Conservation (phyloP, 2,113 vertebrate species). For the Pantherophis guttatus region DNA sequence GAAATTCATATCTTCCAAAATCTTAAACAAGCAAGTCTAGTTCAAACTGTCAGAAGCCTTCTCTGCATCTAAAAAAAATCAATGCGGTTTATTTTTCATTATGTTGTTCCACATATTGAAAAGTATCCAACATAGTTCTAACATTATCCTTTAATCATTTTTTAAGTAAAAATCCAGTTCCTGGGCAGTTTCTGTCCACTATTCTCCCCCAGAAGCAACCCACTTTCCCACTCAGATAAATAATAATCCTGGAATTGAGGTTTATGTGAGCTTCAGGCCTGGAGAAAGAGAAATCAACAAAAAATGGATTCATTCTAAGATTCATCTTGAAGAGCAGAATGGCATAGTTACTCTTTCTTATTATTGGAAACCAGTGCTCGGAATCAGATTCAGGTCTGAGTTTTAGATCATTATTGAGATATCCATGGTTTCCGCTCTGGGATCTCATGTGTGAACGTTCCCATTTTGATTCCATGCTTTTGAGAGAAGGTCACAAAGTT, state of each 20-base stretch:
- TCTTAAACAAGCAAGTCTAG: too few species aligned
- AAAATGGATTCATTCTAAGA: neutral
- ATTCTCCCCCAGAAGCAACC: too few species aligned
- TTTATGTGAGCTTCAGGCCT: neutral
- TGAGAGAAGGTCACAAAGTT: too few species aligned
- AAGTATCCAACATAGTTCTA: too few species aligned
- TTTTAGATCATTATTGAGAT: neutral
- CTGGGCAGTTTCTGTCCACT: too few species aligned
- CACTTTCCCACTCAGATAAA: neutral
- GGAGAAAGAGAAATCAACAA: neutral
- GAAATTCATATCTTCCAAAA: too few species aligned
- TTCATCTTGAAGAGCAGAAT: neutral
- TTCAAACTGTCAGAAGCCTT: too few species aligned
- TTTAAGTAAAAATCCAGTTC: too few species aligned
- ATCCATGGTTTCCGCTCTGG: neutral
- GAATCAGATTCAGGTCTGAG: neutral
- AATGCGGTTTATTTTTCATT: too few species aligned
- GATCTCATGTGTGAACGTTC: neutral
- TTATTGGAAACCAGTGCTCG: neutral
- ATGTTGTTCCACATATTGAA: too few species aligned
- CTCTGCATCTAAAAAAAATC: too few species aligned
- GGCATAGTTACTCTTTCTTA: neutral
- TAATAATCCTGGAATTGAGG: neutral
- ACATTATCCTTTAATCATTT: too few species aligned
- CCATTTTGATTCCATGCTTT: neutral